Evolutionary conservation across 1,140 invertebrate genomes (phyloP), one percentile per base, ranked within the genome.

Genomic region (Forficula auricularia): DNA sequence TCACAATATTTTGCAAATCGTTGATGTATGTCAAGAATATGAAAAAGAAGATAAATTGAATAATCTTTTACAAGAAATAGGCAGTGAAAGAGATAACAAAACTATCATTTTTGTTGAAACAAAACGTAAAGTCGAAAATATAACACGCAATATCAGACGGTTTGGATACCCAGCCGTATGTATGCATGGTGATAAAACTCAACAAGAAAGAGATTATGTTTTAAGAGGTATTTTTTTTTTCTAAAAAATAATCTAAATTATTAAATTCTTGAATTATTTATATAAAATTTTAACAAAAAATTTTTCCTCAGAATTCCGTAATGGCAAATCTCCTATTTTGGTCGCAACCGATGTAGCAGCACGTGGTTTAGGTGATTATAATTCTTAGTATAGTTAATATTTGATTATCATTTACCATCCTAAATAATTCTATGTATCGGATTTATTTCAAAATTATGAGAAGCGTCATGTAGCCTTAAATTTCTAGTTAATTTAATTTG

Each of bases 331-430:
- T 3, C 82, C 87, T n/a, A 94, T 99, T 56, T 62, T 98, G 32
- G 86, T 98, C 40, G 96, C 96, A 4, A 99, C 96, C 12, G 96
- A 98, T 68, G 96, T 99, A 8, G 96, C 96, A 32, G 94, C 95
- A 9, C 75, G 96, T 48, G 96, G 96, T 33, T 67, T 98, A 52
- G 95, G 95, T 73, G 61, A 68, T 75, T 51, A 65, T 18, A 12
- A 18, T 19, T 18, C 22, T 35, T 3, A 15, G n/a, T 8, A 4
- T 16, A n/a, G 13, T 7, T 31, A n/a, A 9, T 15, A 14, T n/a
- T n/a, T n/a, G n/a, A n/a, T n/a, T n/a, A n/a, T n/a, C n/a, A n/a
- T n/a, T n/a, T n/a, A n/a, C n/a, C n/a, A n/a, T n/a, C n/a, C n/a
- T n/a, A n/a, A n/a, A n/a, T n/a, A n/a, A n/a, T n/a, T n/a, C n/a